Percentiles rank a stretch among this genome's conserved stretches.
Conservation (phyloP, 2,113 vertebrate genomes). For the Myanophis thanlyinensis region DNA sequence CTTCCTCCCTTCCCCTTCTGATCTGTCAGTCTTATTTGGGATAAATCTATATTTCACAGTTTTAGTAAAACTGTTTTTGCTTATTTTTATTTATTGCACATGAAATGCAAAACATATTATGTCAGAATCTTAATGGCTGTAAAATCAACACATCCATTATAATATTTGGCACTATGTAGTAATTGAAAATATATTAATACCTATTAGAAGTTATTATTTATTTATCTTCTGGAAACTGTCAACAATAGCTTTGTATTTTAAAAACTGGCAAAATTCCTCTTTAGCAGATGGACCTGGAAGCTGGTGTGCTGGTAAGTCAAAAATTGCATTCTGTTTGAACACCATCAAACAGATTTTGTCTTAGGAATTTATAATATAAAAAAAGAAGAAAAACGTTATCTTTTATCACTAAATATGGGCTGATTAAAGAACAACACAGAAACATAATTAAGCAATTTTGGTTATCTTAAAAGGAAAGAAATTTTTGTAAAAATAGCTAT, state of each 20-base stretch:
- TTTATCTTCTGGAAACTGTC: conserved; percentile 64
- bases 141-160: conserved; percentile 50
- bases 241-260: conserved; percentile 41
- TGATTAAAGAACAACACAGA: neutral
- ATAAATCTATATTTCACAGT: neutral
- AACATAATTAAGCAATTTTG: neutral
- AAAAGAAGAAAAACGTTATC: neutral
- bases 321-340: conserved; percentile 17
- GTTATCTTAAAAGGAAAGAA: neutral
- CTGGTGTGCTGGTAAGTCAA: conserved; percentile 56
- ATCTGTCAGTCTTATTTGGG: neutral
- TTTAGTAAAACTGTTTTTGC: neutral
- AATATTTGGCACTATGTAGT: conserved; percentile 60
- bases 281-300: conserved; percentile 69
- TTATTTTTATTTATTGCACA: neutral
- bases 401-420: neutral
- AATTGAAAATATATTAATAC: conserved; percentile 46
- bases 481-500: neutral
- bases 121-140: conserved; percentile 28
- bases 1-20: neutral
- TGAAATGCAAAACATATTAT: conserved; percentile 27
- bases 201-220: conserved; percentile 56
- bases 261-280: conserved; percentile 58
- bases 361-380: conserved; percentile 27
- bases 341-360: neutral